phyloP scores from a whole-genome alignment of 2,797 vertebrate genomes.

The Spatula versicolor region DNA sequence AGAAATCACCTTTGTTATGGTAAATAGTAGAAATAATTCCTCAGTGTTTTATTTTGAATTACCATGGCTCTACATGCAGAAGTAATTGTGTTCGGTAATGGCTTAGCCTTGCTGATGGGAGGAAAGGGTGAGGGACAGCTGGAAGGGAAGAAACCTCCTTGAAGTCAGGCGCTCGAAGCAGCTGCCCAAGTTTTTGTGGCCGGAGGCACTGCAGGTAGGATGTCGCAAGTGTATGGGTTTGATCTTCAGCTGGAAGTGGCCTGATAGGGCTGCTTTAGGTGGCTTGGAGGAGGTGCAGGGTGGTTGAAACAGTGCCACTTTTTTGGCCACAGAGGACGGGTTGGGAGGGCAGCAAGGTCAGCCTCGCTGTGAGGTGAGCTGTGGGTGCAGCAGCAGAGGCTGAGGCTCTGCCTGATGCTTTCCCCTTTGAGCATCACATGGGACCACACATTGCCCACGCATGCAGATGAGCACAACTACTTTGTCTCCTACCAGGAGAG shows the following conservation, averaged over 20 bases:
- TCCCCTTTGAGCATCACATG: no score
- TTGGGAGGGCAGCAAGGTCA: fast-evolving
- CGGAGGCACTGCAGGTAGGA: fast-evolving
- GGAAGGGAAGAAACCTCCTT: not conserved
- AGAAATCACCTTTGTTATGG: constrained; percentile 9
- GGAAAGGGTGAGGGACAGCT: not conserved
- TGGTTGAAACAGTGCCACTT: fast-evolving
- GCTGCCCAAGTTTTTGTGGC: not conserved
- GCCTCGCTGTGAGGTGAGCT: fast-evolving
- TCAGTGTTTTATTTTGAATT: not conserved
- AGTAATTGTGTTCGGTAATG: constrained; percentile 18
- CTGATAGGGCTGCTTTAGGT: fast-evolving
- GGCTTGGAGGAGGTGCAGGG: not conserved
- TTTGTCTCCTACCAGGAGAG: not conserved
- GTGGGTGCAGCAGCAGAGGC: fast-evolving
- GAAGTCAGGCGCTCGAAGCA: fast-evolving
- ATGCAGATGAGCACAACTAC: not conserved
- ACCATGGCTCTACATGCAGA: constrained; percentile 20
- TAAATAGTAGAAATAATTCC: constrained; percentile 23
- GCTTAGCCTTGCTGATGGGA: not conserved
- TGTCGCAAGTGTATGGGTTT: not conserved
- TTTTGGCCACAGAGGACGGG: not conserved
- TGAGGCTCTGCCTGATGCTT: not conserved
- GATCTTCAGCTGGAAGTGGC: not conserved
- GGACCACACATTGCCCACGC: no score